phyloP scores from a whole-genome alignment of 2,797 vertebrate genomes.

The Cygnus olor region DNA sequence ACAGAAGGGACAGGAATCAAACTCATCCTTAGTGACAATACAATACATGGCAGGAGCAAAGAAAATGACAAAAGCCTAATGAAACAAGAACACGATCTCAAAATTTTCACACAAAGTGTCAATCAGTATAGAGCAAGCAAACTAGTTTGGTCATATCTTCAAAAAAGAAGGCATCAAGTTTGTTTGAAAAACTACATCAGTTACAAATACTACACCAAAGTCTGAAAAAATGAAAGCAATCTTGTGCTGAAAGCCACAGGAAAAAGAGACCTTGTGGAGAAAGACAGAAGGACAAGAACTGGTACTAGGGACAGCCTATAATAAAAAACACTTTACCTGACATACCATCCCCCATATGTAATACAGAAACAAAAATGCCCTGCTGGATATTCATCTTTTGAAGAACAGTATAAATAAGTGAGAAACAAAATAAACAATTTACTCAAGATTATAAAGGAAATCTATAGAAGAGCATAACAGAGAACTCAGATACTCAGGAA shows the following conservation, averaged over 20 bases:
- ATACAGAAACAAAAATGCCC: neutral
- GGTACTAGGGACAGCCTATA: neutral
- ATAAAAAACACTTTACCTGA: neutral
- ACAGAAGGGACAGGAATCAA: neutral
- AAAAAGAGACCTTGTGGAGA: neutral
- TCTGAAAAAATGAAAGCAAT: neutral
- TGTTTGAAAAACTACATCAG: accelerated
- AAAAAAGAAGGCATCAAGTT: neutral
- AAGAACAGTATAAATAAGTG: neutral
- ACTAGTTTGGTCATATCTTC: neutral
- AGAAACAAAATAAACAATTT: neutral
- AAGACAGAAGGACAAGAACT: neutral
- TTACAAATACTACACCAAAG: neutral
- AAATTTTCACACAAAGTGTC: neutral
- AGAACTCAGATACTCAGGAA: neutral
- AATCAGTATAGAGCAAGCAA: neutral
- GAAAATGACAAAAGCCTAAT: neutral
- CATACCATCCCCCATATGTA: neutral
- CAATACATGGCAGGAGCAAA: neutral
- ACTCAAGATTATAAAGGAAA: neutral
- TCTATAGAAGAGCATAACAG: neutral
- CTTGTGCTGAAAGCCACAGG: too few species aligned
- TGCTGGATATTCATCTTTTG: neutral
- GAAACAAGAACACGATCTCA: neutral
- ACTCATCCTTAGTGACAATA: neutral